Evolutionary conservation across 2,113 vertebrate genomes (phyloP).

Genomic region (Echinops telfairi): DNA sequence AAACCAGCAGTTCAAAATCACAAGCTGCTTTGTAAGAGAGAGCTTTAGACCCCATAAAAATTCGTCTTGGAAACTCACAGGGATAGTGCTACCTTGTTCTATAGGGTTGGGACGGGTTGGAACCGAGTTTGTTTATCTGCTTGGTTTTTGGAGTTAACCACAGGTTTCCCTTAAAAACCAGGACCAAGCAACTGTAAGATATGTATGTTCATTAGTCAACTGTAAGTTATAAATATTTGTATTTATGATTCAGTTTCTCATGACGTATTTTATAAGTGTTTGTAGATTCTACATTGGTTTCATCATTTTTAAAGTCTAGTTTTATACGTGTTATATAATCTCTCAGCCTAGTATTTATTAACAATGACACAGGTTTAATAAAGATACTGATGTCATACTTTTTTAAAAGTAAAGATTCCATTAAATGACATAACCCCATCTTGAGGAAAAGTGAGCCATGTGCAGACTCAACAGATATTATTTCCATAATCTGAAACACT

Average conservation of each 20-base stretch:
- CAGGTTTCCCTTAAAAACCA: background rate
- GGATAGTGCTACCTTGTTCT: no score
- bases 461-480: background rate
- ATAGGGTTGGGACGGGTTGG: no score
- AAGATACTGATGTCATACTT: background rate
- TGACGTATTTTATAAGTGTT: background rate
- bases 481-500: background rate
- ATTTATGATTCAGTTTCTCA: background rate
- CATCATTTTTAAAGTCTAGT: background rate
- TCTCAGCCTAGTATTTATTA: conserved; percentile 1
- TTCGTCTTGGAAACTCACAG: no score
- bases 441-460: background rate
- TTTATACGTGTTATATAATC: background rate
- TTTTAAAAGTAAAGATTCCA: background rate
- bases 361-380: background rate
- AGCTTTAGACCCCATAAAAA: no score
- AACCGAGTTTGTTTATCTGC: no score
- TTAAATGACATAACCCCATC: background rate
- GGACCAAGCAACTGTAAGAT: background rate
- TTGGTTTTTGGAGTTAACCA: background rate
- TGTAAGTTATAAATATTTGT: background rate
- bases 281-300: background rate
- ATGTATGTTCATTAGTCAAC: background rate
- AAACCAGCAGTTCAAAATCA: no score
- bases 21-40: no score